Conservation (phyloP, 1,140 invertebrate species). For the Musca vetustissima region DNA sequence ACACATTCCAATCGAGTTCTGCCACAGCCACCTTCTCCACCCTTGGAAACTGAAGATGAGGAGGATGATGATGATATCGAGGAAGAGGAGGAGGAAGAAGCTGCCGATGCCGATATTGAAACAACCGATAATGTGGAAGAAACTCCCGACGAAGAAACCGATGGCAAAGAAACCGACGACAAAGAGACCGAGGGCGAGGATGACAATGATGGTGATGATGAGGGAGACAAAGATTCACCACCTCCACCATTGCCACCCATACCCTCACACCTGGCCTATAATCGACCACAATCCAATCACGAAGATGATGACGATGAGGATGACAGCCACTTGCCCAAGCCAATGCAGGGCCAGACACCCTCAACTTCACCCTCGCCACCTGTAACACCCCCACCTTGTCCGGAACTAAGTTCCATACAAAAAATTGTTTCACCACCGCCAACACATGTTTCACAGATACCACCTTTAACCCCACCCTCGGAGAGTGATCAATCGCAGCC, state of each 20-base stretch:
- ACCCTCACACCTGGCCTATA: conserved; percentile 48
- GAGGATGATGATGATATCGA: conserved; percentile 42
- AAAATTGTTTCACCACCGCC: conserved; percentile 50
- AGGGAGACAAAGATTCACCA: conserved; percentile 45
- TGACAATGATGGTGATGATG: conserved; percentile 36
- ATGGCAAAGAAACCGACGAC: background rate
- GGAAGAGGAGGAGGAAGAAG: conserved; percentile 41
- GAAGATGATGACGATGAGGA: conserved; percentile 24
- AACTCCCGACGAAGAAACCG: conserved; percentile 33
- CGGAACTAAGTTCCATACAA: conserved; percentile 38
- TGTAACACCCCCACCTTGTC: conserved; percentile 46
- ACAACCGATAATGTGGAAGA: conserved; percentile 27
- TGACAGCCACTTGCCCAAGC: conserved; percentile 5
- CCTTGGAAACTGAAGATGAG: conserved; percentile 37
- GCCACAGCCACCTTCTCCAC: conserved; percentile 24
- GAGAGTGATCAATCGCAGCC: conserved; percentile 51
- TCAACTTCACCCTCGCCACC: conserved; percentile 51
- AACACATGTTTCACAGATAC: conserved; percentile 40
- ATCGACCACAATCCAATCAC: conserved; percentile 29
- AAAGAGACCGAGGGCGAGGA: background rate
- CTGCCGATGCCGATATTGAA: conserved; percentile 25
- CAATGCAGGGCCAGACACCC: conserved; percentile 30
- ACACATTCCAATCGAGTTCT: conserved; percentile 16
- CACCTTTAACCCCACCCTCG: conserved; percentile 47
- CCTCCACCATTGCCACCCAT: conserved; percentile 51